These are phyloP conservation scores for Ceyx margarethae DNA, from an alignment of 2,113 vertebrate genomes.

Conservation along the genomic window DNA sequence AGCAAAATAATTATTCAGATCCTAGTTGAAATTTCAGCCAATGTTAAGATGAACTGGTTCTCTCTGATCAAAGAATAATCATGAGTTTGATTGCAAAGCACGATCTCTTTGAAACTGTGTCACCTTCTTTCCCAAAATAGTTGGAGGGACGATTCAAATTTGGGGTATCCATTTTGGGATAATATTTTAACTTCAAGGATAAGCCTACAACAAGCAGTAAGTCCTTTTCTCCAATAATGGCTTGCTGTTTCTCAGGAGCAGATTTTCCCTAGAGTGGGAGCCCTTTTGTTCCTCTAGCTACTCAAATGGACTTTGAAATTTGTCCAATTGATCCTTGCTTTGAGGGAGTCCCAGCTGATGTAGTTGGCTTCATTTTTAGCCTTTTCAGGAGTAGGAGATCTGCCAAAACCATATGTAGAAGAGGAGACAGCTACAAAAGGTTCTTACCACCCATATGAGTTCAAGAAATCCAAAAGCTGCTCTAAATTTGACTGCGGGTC, in stretches of 20 bases:
- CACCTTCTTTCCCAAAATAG: not conserved
- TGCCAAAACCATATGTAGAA: constrained; percentile 43
- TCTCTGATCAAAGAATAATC: not conserved
- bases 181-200: not conserved
- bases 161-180: not conserved
- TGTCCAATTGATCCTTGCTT: constrained; percentile 53
- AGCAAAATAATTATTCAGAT: not conserved
- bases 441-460: not conserved
- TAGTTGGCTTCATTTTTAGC: constrained; percentile 29
- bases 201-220: not conserved
- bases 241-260: not conserved
- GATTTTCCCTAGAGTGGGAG: not conserved
- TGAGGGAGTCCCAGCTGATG: constrained; percentile 48
- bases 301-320: constrained; percentile 41
- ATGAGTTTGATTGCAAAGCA: not conserved
- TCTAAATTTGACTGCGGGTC: not conserved
- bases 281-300: constrained; percentile 13
- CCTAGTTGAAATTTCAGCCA: not conserved
- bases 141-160: not conserved
- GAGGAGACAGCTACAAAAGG: constrained; percentile 1
- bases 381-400: constrained; percentile 17
- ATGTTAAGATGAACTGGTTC: not conserved
- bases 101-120: not conserved
- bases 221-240: not conserved
- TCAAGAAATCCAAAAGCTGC: constrained; percentile 9